These are phyloP conservation scores for Tetramorium bicarinatum DNA, from an alignment of 2,888 invertebrate genomes.

Conservation along the genomic window DNA sequence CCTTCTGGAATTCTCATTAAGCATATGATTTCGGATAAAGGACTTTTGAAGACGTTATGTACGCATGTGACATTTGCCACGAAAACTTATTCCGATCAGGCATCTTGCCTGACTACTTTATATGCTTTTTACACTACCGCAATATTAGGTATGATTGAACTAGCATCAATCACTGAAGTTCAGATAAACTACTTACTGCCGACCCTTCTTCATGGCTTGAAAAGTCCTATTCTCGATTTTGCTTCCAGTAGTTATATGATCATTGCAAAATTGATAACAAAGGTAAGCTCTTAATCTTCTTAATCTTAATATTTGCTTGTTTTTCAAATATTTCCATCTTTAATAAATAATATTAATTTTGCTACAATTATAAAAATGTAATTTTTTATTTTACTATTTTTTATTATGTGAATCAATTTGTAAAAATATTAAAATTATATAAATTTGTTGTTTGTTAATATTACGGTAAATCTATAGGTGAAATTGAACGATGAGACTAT, in stretches of 20 bases:
- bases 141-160: slow-evolving; percentile 91
- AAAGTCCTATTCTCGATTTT: slow-evolving; percentile 90
- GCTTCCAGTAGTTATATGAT: slow-evolving; percentile 92
- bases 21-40: slow-evolving; percentile 90
- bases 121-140: slow-evolving; percentile 94
- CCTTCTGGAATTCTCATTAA: slow-evolving; percentile 91
- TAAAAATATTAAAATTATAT: slow-evolving; percentile 6
- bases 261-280: slow-evolving; percentile 90
- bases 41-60: slow-evolving; percentile 90
- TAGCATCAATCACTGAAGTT: slow-evolving; percentile 88
- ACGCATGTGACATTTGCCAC: slow-evolving; percentile 88
- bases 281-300: slow-evolving; percentile 85
- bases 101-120: slow-evolving; percentile 90
- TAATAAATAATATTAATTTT: not conserved
- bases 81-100: slow-evolving; percentile 88
- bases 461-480: slow-evolving; percentile 8
- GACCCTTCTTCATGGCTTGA: slow-evolving; percentile 91
- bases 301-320: not conserved
- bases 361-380: not conserved
- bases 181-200: slow-evolving; percentile 91
- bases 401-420: not conserved
- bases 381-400: not conserved
- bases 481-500: slow-evolving; percentile 88
- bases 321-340: not conserved
- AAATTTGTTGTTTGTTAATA: not conserved